These are phyloP conservation scores for Nematolebias whitei DNA, from an alignment of 2,113 vertebrate species.

Conservation along the genomic window DNA sequence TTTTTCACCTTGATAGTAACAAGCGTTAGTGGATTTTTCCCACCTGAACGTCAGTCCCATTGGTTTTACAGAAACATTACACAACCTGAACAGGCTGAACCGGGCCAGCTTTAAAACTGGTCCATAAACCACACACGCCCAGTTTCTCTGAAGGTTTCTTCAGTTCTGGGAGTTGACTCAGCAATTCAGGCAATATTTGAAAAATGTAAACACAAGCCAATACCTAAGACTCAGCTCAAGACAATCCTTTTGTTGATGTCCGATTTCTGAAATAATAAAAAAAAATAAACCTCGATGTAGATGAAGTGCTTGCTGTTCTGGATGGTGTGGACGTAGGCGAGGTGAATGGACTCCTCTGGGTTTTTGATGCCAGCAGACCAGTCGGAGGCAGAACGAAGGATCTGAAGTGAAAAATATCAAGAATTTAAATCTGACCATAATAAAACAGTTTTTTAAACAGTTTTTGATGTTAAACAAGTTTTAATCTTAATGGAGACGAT, in stretches of 20 bases:
- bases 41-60: not conserved
- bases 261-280: too few relatives aligned
- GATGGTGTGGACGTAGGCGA: slow-evolving; percentile 86
- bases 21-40: not conserved
- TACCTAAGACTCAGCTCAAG: too few relatives aligned
- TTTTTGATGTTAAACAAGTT: too few relatives aligned
- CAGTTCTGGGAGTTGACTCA: not conserved
- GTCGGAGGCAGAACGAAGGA: slow-evolving; percentile 91
- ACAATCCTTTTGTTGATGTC: not conserved
- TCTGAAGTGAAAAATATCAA: slow-evolving; percentile 64
- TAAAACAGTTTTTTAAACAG: too few relatives aligned
- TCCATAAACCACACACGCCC: too few relatives aligned
- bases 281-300: slow-evolving; percentile 86
- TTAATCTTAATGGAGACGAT: too few relatives aligned
- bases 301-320: slow-evolving; percentile 91
- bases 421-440: too few relatives aligned
- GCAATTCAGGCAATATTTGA: too few relatives aligned
- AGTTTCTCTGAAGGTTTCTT: not conserved
- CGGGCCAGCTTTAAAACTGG: not conserved
- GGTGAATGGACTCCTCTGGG: slow-evolving; percentile 95
- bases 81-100: not conserved
- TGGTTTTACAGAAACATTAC: too few relatives aligned
- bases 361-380: slow-evolving; percentile 98
- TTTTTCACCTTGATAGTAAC: not conserved
- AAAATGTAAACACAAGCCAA: too few relatives aligned